These are phyloP conservation scores for Trichoplusia ni DNA, from an alignment of 1,140 invertebrate genomes.

Conservation along the genomic window DNA sequence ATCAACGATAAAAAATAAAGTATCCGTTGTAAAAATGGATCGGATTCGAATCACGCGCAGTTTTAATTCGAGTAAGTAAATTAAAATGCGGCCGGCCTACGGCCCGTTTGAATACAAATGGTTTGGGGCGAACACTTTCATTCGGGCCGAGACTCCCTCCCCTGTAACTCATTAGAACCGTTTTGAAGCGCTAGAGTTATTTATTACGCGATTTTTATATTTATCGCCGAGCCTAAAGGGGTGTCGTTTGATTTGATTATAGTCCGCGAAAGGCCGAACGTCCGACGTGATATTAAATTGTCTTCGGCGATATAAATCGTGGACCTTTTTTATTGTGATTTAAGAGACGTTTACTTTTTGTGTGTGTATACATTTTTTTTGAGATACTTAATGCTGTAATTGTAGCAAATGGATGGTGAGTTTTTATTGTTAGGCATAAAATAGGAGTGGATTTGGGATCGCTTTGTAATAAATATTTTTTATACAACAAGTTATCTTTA, in stretches of 20 bases:
- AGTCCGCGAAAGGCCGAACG: conserved; percentile 16
- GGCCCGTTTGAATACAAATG: conserved; percentile 77
- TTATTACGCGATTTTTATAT: conserved; percentile 59
- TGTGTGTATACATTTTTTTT: not conserved
- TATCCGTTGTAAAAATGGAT: conserved; percentile 61
- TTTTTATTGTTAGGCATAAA: conserved; percentile 4
- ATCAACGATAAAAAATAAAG: conserved; percentile 77
- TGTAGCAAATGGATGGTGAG: not conserved
- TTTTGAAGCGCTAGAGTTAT: conserved; percentile 55
- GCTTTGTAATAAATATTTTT: not conserved
- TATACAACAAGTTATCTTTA: not conserved
- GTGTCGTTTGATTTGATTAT: conserved; percentile 55
- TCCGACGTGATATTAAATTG: conserved; percentile 40
- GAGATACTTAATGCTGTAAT: not conserved
- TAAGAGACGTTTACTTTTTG: conserved; percentile 3
- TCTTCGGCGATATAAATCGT: conserved; percentile 34
- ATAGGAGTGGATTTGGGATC: not conserved
- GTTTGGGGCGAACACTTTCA: conserved; percentile 67
- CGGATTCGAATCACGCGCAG: conserved; percentile 74
- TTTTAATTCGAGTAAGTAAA: conserved; percentile 81
- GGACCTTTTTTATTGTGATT: conserved; percentile 32
- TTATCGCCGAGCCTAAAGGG: conserved; percentile 53
- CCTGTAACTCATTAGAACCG: conserved; percentile 63
- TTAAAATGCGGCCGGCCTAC: conserved; percentile 74
- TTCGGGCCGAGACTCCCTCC: conserved; percentile 50